A percentile compares a stretch with the other conserved stretches of the same genome.
phyloP scores from a whole-genome alignment of 92 coral and sea anemone species.

The Porites evermanni region DNA sequence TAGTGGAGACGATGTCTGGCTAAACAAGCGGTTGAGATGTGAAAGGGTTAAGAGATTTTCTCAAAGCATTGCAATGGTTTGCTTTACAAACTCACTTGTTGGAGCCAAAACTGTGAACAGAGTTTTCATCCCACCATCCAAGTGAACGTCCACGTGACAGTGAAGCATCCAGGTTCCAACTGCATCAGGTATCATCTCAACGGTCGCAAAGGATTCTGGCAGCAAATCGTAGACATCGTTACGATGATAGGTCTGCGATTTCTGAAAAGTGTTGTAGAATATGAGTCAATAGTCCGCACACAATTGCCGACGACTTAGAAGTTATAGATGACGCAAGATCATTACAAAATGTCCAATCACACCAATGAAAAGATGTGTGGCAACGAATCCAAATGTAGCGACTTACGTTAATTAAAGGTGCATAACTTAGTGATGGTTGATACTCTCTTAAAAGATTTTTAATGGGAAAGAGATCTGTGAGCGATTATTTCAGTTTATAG shows the following conservation, averaged over 20 bases:
- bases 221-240: constrained; percentile 83
- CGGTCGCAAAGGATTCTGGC: constrained; percentile 83
- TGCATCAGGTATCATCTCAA: constrained; percentile 77
- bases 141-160: constrained; percentile 97
- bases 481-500: no score
- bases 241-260: constrained; percentile 71
- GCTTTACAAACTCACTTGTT: constrained; percentile 20
- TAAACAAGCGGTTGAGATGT: no score
- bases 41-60: neutral
- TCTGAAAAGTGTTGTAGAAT: constrained; percentile 36
- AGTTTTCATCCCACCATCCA: constrained; percentile 84
- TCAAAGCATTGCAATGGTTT: neutral
- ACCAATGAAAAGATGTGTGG: no score
- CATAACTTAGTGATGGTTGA: no score
- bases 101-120: constrained; percentile 70
- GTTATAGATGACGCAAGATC: neutral
- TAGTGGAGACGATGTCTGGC: no score
- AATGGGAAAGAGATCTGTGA: no score
- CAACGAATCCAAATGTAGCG: no score
- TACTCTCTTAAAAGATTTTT: no score
- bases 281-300: neutral
- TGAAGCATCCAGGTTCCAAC: constrained; percentile 94
- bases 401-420: no score
- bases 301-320: no score
- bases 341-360: neutral